Evolutionary conservation across 1,140 invertebrate genomes (phyloP).

Genomic region (Camponotus floridanus): DNA sequence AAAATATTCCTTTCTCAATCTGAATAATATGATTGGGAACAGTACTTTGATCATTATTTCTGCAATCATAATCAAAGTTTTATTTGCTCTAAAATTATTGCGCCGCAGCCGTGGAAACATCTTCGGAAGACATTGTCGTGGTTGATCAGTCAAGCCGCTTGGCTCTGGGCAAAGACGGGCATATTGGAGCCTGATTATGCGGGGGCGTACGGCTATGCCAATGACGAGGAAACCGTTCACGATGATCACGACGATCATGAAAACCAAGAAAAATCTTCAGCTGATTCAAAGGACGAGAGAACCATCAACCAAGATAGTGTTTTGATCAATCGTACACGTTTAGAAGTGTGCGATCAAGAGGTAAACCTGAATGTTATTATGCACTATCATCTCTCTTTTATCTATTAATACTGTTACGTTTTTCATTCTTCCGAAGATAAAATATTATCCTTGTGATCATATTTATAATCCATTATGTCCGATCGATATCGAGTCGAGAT

Average conservation of each 20-base stretch:
- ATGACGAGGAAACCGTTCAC: conserved; percentile 82
- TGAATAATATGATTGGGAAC: background rate
- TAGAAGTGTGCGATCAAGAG: conserved; percentile 92
- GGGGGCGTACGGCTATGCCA: conserved; percentile 79
- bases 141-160: conserved; percentile 84
- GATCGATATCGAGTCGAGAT: too few species aligned
- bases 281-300: conserved; percentile 85
- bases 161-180: conserved; percentile 84
- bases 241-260: conserved; percentile 77
- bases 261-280: conserved; percentile 83
- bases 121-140: conserved; percentile 83
- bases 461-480: too few species aligned
- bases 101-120: conserved; percentile 83
- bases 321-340: conserved; percentile 92
- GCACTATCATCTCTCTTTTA: background rate
- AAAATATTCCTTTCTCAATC: background rate
- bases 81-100: background rate
- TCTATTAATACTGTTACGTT: too few species aligned
- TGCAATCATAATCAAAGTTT: conserved; percentile 2
- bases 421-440: too few species aligned
- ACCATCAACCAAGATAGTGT: conserved; percentile 88
- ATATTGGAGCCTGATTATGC: conserved; percentile 82
- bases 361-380: conserved; percentile 77
- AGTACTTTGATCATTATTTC: background rate
- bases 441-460: too few species aligned